Conservation (phyloP, 2,888 invertebrate species). For the Neoscelio sp. region DNA sequence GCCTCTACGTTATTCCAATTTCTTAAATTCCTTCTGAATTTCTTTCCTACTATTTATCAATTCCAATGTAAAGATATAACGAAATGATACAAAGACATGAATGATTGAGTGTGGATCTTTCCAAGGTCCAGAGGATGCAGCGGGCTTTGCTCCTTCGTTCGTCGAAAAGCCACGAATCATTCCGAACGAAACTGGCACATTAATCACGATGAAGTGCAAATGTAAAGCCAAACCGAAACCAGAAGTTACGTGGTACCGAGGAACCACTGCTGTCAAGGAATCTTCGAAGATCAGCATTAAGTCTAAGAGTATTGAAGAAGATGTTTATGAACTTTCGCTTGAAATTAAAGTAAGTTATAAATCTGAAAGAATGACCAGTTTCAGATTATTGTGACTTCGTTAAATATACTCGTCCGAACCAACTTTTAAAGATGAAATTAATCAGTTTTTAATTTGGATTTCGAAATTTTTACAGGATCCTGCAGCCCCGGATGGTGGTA, state of each 20-base stretch:
- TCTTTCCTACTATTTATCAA: conserved; percentile 26
- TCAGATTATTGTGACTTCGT: too few relatives aligned
- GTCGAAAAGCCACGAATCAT: conserved; percentile 99
- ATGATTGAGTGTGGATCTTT: conserved; percentile 78
- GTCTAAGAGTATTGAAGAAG: conserved; percentile 90
- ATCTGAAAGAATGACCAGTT: too few relatives aligned
- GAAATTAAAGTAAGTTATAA: conserved; percentile 88
- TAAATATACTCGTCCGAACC: too few relatives aligned
- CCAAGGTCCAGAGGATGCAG: conserved; percentile 95
- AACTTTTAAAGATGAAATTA: too few relatives aligned
- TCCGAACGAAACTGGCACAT: conserved; percentile 98
- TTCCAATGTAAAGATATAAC: not conserved
- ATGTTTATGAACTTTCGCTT: conserved; percentile 93
- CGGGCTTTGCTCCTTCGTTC: conserved; percentile 98
- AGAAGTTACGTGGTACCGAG: conserved; percentile 97
- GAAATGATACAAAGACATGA: conserved; percentile 25
- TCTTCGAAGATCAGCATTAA: conserved; percentile 93
- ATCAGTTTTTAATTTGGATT: conserved; percentile 22
- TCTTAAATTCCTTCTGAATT: conserved; percentile 5
- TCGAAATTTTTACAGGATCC: conserved; percentile 87
- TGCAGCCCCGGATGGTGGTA: conserved; percentile 91
- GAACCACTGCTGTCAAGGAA: conserved; percentile 93
- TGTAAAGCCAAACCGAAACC: conserved; percentile 98
- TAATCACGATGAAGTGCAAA: conserved; percentile 98
- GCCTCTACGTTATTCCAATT: conserved; percentile 1